These are phyloP conservation scores for Pseudotriccus pelzelni DNA, from an alignment of 2,797 vertebrate species.

Conservation along the genomic window DNA sequence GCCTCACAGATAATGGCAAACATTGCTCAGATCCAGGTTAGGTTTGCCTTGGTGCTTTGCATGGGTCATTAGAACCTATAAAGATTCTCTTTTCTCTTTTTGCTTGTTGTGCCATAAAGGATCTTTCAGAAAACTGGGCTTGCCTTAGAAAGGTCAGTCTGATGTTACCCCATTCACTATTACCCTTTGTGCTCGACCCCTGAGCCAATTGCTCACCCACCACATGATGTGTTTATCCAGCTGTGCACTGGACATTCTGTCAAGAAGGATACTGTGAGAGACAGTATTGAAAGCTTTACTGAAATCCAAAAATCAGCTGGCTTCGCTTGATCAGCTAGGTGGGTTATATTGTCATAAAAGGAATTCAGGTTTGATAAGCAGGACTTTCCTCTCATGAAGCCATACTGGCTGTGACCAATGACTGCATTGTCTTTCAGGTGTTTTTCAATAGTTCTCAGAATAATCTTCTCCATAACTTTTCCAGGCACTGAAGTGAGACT, in stretches of 20 bases:
- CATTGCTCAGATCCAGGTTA: neutral
- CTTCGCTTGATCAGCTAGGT: neutral
- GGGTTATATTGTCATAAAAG: neutral
- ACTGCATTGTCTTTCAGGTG: neutral
- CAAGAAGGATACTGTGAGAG: neutral
- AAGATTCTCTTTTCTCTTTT: neutral
- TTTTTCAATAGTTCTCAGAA: neutral
- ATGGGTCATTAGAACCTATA: neutral
- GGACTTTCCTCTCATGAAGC: neutral
- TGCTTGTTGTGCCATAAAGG: neutral
- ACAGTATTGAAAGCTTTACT: neutral
- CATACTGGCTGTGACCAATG: neutral
- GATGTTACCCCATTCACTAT: neutral
- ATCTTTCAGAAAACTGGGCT: neutral
- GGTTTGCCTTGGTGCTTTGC: neutral
- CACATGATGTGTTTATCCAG: neutral
- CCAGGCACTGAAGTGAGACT: neutral
- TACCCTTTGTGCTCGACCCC: neutral
- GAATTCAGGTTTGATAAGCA: neutral
- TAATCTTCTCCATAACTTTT: neutral
- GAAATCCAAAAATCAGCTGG: neutral
- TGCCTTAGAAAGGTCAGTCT: neutral
- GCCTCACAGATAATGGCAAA: neutral
- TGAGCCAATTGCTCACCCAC: neutral
- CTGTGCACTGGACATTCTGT: neutral